Conservation (phyloP, 2,113 vertebrate genomes). For the Morphnarchus princeps region DNA sequence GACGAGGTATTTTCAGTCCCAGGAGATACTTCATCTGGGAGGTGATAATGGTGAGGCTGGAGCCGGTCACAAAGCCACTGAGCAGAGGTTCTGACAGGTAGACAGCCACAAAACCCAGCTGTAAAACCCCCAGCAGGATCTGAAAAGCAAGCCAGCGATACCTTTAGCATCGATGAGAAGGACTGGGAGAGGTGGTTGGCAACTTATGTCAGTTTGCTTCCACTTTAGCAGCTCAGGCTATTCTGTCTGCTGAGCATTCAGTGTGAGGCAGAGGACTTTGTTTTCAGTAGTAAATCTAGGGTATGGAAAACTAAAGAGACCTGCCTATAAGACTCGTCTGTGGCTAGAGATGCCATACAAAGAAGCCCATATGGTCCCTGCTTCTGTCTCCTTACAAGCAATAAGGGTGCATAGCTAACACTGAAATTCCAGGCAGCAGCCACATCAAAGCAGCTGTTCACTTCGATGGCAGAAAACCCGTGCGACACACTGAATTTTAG, state of each 20-base stretch:
- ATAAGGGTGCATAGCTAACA: not conserved
- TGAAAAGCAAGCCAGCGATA: slow-evolving; percentile 27
- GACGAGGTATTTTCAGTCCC: slow-evolving; percentile 62
- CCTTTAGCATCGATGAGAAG: not conserved
- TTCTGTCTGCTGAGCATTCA: not conserved
- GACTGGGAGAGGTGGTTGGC: not conserved
- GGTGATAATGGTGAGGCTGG: slow-evolving; percentile 66
- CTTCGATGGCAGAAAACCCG: not conserved
- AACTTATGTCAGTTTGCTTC: not conserved
- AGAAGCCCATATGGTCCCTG: not conserved
- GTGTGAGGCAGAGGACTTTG: not conserved
- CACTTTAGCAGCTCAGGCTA: not conserved
- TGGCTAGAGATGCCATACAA: not conserved
- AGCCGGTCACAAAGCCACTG: slow-evolving; percentile 60
- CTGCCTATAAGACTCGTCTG: accelerated
- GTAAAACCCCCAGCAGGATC: slow-evolving; percentile 62
- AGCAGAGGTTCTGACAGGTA: slow-evolving; percentile 69
- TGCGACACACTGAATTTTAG: not conserved
- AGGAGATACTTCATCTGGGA: slow-evolving; percentile 68
- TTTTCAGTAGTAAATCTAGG: not conserved
- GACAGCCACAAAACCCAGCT: slow-evolving; percentile 63
- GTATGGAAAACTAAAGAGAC: not conserved
- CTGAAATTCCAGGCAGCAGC: not conserved
- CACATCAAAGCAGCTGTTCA: not conserved
- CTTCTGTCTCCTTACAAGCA: not conserved